Conservation (phyloP, 2,888 invertebrate genomes). For the Scelioninae gen. 2 region DNA sequence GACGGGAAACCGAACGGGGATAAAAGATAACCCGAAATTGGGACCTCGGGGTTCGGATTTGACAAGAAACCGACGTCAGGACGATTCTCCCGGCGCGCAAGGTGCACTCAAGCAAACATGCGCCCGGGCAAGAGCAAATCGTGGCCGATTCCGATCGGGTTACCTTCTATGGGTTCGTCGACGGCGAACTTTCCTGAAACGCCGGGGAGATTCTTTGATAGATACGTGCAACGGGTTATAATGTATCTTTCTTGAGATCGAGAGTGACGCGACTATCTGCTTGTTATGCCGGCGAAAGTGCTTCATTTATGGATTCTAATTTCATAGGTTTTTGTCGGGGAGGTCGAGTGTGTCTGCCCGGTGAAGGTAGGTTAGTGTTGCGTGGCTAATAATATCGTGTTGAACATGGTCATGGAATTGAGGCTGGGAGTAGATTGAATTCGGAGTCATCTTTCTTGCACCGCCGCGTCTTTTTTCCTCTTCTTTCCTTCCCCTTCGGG, state of each 20-base stretch:
- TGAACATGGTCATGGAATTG: slow-evolving; percentile 29
- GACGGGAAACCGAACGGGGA: no score
- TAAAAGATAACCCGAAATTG: no score
- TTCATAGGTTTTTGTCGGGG: slow-evolving; percentile 38
- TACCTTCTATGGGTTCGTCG: slow-evolving; percentile 43
- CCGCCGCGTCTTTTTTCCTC: slow-evolving; percentile 11
- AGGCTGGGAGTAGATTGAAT: slow-evolving; percentile 17
- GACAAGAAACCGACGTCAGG: slow-evolving; percentile 5
- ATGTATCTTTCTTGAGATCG: slow-evolving; percentile 33
- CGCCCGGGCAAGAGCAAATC: slow-evolving; percentile 32
- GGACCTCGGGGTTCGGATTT: slow-evolving; percentile 13
- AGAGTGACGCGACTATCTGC: slow-evolving; percentile 35
- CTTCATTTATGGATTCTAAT: slow-evolving; percentile 45
- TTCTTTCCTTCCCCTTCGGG: not conserved
- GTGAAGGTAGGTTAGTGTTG: slow-evolving; percentile 45
- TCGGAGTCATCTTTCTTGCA: not conserved
- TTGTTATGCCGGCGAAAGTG: slow-evolving; percentile 49
- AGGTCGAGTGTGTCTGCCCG: slow-evolving; percentile 6
- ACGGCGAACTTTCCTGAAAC: slow-evolving; percentile 37
- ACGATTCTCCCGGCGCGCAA: slow-evolving; percentile 37
- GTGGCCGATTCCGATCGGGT: slow-evolving; percentile 41
- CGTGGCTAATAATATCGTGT: slow-evolving; percentile 42
- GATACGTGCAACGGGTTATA: slow-evolving; percentile 31
- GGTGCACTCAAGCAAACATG: slow-evolving; percentile 45
- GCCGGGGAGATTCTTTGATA: slow-evolving; percentile 27